These are phyloP conservation scores for Euleptes europaea DNA, from an alignment of 2,113 vertebrate species.

Conservation along the genomic window DNA sequence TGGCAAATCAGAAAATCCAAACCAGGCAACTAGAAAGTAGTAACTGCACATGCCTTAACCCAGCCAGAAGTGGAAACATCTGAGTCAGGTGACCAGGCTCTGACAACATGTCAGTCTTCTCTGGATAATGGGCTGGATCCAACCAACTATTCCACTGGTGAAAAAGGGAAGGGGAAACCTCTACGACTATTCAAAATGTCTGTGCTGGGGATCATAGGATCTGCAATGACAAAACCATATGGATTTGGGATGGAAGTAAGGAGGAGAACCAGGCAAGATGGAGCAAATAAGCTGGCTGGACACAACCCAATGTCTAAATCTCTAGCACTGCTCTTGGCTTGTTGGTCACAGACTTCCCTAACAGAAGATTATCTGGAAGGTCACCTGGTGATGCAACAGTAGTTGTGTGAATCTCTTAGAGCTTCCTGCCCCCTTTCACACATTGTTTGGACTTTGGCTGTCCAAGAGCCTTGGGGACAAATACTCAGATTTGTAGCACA, in stretches of 20 bases:
- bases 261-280: too few relatives aligned
- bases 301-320: not conserved
- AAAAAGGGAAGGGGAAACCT: too few relatives aligned
- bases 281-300: too few relatives aligned
- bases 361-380: not conserved
- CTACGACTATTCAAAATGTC: too few relatives aligned
- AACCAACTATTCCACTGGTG: too few relatives aligned
- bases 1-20: not conserved
- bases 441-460: rapidly evolving
- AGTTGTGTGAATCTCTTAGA: too few relatives aligned
- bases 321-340: not conserved
- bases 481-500: not conserved
- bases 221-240: too few relatives aligned
- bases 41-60: not conserved
- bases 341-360: not conserved
- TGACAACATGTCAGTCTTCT: not conserved
- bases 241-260: too few relatives aligned
- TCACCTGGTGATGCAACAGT: not conserved
- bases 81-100: not conserved
- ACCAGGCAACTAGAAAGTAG: not conserved
- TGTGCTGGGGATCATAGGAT: too few relatives aligned
- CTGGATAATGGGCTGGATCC: too few relatives aligned
- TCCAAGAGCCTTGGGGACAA: not conserved
- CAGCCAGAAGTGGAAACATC: not conserved
- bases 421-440: rapidly evolving